Base-by-base conservation (phyloP, 2,888 invertebrate species). In the Diachrysia chrysitis region DNA sequence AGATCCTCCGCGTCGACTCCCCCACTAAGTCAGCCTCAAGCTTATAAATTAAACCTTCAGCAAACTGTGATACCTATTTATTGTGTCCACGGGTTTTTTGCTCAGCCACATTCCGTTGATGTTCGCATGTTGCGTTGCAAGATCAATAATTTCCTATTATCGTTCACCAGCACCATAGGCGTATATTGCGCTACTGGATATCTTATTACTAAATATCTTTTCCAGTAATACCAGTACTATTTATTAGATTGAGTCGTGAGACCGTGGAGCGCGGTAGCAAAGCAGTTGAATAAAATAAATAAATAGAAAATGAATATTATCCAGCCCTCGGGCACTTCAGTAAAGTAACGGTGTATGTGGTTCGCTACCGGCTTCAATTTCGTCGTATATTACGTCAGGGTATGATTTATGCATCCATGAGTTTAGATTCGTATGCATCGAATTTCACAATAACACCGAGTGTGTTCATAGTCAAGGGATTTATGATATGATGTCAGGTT, bases 171-270 rank as follows among this genome's bases (percentile, higher is more conserved):
- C 84, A 86, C 86, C 83, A 81, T 82, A 83, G 85, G 85, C 84
- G 83, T 88, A 90, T 88, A 87, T 87, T 86, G 84, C 86, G 89
- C 91, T 89, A 91, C 92, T 88, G 89, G 88, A 87, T 92, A 92
- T 91, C 91, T 91, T 92, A 92, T 92, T 93, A 90, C 91, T 89
- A 89, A 89, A 92, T 92, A 92, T 92, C 86, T 90, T 84, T 83
- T 83, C 85, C 82, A 85, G 90, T 90, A 90, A 91, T 92, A 91
- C 90, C 85, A 85, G 87, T 83, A 83, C 90, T 93, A 94, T 94
- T 94, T 94, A 93, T 94, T 93, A 89, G 93, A 95, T 95, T 94
- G 93, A 94, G 92, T 92, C 95, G 95, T 94, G 95, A 92, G 93
- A 92, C 86, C 89, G 84, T 76, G 84, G 84, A 80, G 87, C 86